A percentile compares a stretch with the other conserved stretches of the same genome.
Evolutionary conservation across 2,797 vertebrate genomes (phyloP).

Genomic region (Rhynchotus rufescens): DNA sequence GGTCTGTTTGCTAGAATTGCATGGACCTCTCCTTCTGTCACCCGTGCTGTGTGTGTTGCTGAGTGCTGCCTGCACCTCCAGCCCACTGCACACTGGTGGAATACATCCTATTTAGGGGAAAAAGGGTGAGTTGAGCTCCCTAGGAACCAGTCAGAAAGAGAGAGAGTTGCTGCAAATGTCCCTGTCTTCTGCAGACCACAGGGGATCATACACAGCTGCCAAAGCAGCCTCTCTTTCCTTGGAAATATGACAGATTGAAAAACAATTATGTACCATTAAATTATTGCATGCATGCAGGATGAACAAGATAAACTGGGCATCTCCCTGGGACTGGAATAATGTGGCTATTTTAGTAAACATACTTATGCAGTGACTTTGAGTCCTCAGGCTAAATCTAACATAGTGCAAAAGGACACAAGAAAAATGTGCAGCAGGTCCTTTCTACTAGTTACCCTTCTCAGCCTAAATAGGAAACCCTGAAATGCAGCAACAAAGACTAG

Average conservation of each 20-base stretch:
- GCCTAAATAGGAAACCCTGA: not conserved
- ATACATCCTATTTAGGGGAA: not conserved
- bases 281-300: not conserved
- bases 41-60: fast-evolving
- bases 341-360: not conserved
- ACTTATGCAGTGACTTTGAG: not conserved
- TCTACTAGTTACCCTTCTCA: not conserved
- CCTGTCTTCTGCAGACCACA: constrained; percentile 2
- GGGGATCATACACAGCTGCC: not conserved
- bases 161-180: constrained; percentile 15
- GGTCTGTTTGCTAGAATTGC: not conserved
- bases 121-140: not conserved
- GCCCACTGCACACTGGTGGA: not conserved
- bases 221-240: not conserved
- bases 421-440: not conserved
- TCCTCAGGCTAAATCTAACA: not conserved
- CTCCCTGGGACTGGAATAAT: fast-evolving
- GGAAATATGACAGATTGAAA: not conserved
- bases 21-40: not conserved
- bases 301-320: not conserved
- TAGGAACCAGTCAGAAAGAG: not conserved
- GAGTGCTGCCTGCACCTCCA: not conserved
- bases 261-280: not conserved
- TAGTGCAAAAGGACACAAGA: not conserved
- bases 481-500: not conserved